Evolutionary conservation across 2,888 invertebrate genomes (phyloP).

Genomic region (Tridacna gigas): DNA sequence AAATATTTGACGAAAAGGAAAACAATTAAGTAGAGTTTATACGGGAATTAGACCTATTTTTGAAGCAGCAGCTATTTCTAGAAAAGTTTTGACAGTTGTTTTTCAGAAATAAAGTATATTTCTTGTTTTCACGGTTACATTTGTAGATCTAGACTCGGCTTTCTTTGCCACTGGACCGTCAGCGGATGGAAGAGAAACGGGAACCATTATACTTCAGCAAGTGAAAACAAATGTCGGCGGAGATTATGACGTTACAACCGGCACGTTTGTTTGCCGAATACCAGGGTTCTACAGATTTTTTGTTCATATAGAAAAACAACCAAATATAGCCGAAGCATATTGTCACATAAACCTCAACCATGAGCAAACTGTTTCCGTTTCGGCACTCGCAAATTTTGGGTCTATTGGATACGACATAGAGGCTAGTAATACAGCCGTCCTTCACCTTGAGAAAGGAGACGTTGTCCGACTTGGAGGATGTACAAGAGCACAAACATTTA

Average conservation of each 20-base stretch:
- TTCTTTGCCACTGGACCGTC: conserved; percentile 34
- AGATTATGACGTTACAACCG: conserved; percentile 44
- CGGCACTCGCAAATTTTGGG: neutral
- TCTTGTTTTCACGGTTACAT: neutral
- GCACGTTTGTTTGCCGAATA: conserved; percentile 41
- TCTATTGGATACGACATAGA: neutral
- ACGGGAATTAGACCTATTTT: too few relatives aligned
- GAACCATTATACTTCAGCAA: conserved; percentile 20
- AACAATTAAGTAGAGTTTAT: too few relatives aligned
- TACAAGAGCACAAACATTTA: conserved; percentile 5
- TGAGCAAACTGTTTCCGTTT: conserved; percentile 4
- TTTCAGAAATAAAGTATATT: too few relatives aligned
- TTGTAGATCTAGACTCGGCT: conserved; percentile 24
- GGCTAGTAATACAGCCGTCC: conserved; percentile 18
- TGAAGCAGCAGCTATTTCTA: too few relatives aligned
- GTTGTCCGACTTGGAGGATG: neutral
- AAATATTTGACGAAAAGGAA: too few relatives aligned
- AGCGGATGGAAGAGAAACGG: conserved; percentile 10
- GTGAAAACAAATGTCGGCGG: conserved; percentile 45
- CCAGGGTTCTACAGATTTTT: conserved; percentile 53
- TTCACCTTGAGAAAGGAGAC: conserved; percentile 13
- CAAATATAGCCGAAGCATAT: conserved; percentile 34
- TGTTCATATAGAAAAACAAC: conserved; percentile 49
- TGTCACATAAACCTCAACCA: conserved; percentile 23
- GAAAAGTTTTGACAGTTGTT: too few relatives aligned